Evolutionary conservation across 2,888 invertebrate genomes (phyloP), one percentile per base, ranked within the genome.

Genomic region (Lochmaea capreae): DNA sequence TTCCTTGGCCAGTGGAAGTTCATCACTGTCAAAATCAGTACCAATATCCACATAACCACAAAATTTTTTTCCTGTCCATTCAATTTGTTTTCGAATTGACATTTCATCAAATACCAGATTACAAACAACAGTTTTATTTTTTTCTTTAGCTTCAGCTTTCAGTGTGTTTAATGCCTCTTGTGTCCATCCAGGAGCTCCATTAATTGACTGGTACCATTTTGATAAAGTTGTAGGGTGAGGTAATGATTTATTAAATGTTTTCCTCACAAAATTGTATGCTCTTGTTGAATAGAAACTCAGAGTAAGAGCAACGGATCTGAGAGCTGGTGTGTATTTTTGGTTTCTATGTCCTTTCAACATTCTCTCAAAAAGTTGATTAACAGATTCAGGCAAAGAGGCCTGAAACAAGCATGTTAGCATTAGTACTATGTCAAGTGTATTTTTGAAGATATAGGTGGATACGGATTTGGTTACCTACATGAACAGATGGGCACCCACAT

Each of bases 171-270:
- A 58, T n/a, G 46, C 59, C 33, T 68, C 46, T 22, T 59, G 8
- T 59, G 65, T 63, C 39, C 26, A 72, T 22, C 85, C 85, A 10
- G 84, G 83, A 12, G 79, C 67, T 10, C 80, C 83, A 75, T 84
- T 77, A 49, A 84, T 75, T 10, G 73, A 71, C 14, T 72, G 62
- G 59, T 82, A 84, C 85, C 84, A 86, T 57, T 78, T 81, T 65
- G 78, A 68, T 12, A 85, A 74, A 2, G 82, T 84, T 42, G 76
- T 73, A 3, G 77, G 71, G 73, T 81, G 80, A n/a, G 85, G 84
- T 22, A 83, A 73, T 67, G 71, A 71, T 8, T 78, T 80, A 14
- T 82, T 74, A 74, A 84, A 86, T 66, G 76, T 79, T 75, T 82
- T 1, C 26, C 26, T 26, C 26, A 26, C 26, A 26, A 26, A 26